Percentiles rank a stretch among this genome's conserved stretches.
Conservation (phyloP, 2,113 vertebrate genomes). For the Kryptolebias marmoratus region DNA sequence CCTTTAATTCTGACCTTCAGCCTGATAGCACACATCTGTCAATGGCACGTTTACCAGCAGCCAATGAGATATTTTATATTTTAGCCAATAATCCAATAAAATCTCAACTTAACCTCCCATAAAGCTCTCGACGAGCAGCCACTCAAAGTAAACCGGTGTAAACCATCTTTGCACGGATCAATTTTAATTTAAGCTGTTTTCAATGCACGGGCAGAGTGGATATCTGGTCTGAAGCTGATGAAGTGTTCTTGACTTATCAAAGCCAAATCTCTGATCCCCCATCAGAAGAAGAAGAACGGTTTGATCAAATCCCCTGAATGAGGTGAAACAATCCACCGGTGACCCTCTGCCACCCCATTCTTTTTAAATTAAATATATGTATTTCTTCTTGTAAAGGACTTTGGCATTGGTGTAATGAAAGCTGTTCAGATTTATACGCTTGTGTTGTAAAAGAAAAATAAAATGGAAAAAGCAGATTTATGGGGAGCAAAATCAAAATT, state of each 20-base stretch:
- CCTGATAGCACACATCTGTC: too few species aligned
- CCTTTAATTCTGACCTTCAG: too few species aligned
- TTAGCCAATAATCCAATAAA: too few species aligned
- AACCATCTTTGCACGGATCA: too few species aligned
- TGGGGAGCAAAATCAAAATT: not conserved
- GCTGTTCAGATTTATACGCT: not conserved
- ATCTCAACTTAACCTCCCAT: too few species aligned
- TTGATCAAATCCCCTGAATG: constrained; percentile 36
- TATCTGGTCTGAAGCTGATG: constrained; percentile 24
- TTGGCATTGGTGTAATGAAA: not conserved
- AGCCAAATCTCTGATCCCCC: constrained; percentile 49
- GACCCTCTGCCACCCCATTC: not conserved
- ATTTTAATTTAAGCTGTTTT: too few species aligned
- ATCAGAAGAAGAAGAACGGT: constrained; percentile 39
- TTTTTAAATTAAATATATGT: not conserved
- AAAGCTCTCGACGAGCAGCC: too few species aligned
- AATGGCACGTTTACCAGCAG: too few species aligned
- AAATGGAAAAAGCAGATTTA: not conserved
- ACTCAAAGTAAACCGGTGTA: too few species aligned
- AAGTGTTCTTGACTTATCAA: constrained; percentile 53
- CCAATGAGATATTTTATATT: too few species aligned
- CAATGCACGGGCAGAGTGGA: too few species aligned
- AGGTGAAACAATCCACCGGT: constrained; percentile 7
- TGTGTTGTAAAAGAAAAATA: not conserved
- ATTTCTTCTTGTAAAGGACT: not conserved